Base-by-base conservation (phyloP, 2,888 invertebrate species). In the Chironomus tentans region DNA sequence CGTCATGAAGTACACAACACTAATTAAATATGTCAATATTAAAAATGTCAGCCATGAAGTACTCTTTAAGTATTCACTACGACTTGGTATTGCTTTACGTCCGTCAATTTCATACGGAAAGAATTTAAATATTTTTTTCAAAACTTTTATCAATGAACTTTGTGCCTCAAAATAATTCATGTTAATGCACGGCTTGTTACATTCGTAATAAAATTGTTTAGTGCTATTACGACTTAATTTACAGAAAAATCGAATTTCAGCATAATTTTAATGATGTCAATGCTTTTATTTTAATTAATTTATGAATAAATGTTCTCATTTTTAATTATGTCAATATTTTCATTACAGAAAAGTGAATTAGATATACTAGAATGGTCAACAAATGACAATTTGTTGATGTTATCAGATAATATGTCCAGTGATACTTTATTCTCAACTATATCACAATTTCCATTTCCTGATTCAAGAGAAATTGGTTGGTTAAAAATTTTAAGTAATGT, bases 381-480 rank as follows among this genome's bases (percentile, higher is more conserved):
- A 10, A 83, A 82, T 79, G 84, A 84, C 79, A 81, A 80, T 78
- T 81, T 79, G 78, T 82, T 78, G 65, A 78, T 83, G 81, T 79
- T 81, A 46, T 79, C 82, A 70, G 83, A 83, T 78, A 84, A 84
- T 78, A 84, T 83, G 83, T 93, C 93, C 89, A 93, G 92, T 81
- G 95, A 95, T 83, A 95, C 94, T 13, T 87, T 96, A 74, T 95
- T 96, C 84, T 93, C 95, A 75, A 93, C 93, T 79, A 93, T 93
- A 83, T 96, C 97, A 6, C 76, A 76, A 62, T 95, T 97, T 85
- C 92, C 93, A 78, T 98, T 98, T 85, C 98, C 98, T 12, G 97
- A 98, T 86, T 92, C 95, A 75, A 89, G 95, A 85, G 98, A 99
- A 87, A 94, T 98, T 80, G 93, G 97, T 97, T 10, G 7, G 38